phyloP scores from a whole-genome alignment of 2,888 invertebrate species.

The Apodemia mormo region DNA sequence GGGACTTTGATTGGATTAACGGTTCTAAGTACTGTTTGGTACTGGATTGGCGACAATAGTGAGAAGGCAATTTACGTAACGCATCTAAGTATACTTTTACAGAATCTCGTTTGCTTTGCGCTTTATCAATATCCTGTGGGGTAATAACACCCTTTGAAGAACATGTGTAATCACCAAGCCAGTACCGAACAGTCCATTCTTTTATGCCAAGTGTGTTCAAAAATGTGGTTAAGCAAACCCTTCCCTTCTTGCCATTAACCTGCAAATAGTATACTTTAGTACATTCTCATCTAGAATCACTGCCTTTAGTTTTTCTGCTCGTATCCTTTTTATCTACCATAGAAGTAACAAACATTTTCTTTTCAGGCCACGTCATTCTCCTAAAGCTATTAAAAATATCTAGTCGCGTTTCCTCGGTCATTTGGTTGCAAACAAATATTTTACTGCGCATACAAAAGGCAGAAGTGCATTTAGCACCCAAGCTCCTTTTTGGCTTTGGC shows the following conservation, averaged over 20 bases:
- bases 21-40: neutral
- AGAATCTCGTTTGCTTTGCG: conserved; percentile 16
- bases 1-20: neutral
- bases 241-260: conserved; percentile 28
- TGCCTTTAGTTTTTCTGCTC: conserved; percentile 24
- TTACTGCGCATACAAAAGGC: neutral
- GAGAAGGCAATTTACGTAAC: conserved; percentile 1
- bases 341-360: neutral
- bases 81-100: conserved; percentile 1
- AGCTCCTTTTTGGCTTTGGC: neutral
- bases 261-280: neutral
- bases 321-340: conserved; percentile 6
- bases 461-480: neutral
- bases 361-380: neutral
- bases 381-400: neutral
- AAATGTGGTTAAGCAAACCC: conserved; percentile 39
- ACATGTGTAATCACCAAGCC: conserved; percentile 24
- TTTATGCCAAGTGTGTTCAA: conserved; percentile 37
- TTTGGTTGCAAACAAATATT: neutral
- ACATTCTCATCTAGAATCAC: neutral
- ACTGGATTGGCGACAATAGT: neutral
- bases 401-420: neutral
- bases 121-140: too few species aligned
- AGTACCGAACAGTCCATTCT: conserved; percentile 41
- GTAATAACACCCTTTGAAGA: neutral